These are phyloP conservation scores for Leucopsar rothschildi DNA, from an alignment of 2,113 vertebrate species.

Conservation along the genomic window DNA sequence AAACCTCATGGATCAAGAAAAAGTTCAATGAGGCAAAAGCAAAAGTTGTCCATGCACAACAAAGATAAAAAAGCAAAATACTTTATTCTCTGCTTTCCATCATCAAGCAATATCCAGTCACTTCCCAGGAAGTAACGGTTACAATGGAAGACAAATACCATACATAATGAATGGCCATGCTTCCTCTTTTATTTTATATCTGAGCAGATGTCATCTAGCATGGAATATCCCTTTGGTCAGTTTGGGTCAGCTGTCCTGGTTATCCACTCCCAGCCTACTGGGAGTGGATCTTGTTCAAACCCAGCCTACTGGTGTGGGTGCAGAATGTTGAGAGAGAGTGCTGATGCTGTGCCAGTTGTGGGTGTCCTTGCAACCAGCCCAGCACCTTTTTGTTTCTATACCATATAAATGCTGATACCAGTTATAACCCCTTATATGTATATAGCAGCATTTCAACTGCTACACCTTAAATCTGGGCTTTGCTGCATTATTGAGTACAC, in stretches of 20 bases:
- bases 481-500: neutral
- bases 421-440: neutral
- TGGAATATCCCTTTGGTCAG: neutral
- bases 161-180: neutral
- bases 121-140: neutral
- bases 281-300: neutral
- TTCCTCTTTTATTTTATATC: neutral
- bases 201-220: neutral
- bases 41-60: neutral
- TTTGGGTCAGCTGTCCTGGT: neutral
- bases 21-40: neutral
- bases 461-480: neutral
- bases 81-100: neutral
- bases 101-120: neutral
- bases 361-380: neutral
- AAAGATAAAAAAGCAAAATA: neutral
- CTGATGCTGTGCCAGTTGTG: neutral
- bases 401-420: neutral
- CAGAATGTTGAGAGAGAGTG: neutral
- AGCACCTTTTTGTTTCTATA: neutral
- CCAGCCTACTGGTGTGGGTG: no score
- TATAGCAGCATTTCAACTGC: neutral
- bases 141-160: neutral
- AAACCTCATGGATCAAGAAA: neutral
- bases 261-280: neutral